phyloP scores from a whole-genome alignment of 35 echinoderm and acorn worm species.

The Eucidaris tribuloides region DNA sequence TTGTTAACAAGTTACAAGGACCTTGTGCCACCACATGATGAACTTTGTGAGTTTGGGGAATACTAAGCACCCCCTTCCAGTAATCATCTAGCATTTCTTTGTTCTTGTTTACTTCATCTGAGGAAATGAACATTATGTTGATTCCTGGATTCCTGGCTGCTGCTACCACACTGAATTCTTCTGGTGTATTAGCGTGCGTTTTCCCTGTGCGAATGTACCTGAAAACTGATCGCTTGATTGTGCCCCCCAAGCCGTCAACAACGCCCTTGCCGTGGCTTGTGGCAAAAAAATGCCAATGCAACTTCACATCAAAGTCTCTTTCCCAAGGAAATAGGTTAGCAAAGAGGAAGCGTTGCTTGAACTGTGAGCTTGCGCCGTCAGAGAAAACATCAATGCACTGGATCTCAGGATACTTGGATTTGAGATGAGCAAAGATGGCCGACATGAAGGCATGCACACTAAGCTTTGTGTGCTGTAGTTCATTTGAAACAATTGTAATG shows the following conservation, averaged over 20 bases:
- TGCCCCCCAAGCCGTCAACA: not conserved
- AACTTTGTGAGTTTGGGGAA: too few species aligned
- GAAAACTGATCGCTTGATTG: not conserved
- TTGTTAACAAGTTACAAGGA: too few species aligned
- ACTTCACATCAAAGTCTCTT: not conserved
- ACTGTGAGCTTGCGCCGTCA: not conserved
- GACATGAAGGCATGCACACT: slow-evolving; percentile 1
- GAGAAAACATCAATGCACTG: not conserved
- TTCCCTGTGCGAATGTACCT: too few species aligned
- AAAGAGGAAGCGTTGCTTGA: not conserved
- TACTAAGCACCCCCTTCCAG: too few species aligned
- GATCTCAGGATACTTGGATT: not conserved
- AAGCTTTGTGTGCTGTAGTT: not conserved
- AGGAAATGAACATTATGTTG: too few species aligned
- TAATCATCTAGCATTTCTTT: too few species aligned
- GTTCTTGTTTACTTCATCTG: too few species aligned
- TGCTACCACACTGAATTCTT: too few species aligned
- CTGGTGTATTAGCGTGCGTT: too few species aligned
- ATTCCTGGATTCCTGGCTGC: too few species aligned
- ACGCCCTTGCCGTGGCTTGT: not conserved
- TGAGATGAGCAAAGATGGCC: not conserved
- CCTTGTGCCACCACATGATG: too few species aligned
- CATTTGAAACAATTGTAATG: not conserved
- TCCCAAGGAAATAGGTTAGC: not conserved
- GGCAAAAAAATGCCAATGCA: not conserved